Conservation (phyloP, 2,888 invertebrate genomes). For the Microctonus brassicae region DNA sequence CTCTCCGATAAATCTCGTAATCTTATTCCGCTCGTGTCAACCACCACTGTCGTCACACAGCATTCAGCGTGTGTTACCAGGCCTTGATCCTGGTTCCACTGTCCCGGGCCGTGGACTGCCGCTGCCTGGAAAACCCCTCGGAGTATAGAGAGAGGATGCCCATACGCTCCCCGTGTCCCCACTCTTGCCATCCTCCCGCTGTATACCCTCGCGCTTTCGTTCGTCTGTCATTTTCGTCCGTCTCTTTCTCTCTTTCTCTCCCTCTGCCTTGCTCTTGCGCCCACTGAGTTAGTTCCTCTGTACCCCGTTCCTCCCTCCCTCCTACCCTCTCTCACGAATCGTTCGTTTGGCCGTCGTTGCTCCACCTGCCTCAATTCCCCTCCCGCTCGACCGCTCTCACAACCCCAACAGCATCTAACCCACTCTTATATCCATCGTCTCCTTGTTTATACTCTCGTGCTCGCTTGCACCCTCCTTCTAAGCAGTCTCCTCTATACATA, state of each 20-base stretch:
- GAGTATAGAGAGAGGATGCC: slow-evolving; percentile 57
- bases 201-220: slow-evolving; percentile 41
- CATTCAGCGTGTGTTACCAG: slow-evolving; percentile 1
- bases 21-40: not conserved
- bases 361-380: slow-evolving; percentile 35
- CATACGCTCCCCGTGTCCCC: slow-evolving; percentile 46
- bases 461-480: slow-evolving; percentile 1
- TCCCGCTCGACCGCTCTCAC: slow-evolving; percentile 29
- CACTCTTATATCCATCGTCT: slow-evolving; percentile 17
- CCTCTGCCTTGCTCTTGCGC: slow-evolving; percentile 27
- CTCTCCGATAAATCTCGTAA: not conserved
- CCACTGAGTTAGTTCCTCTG: slow-evolving; percentile 1
- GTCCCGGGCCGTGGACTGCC: slow-evolving; percentile 68
- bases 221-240: slow-evolving; percentile 35
- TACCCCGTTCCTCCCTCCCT: no score
- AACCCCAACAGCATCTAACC: slow-evolving; percentile 25
- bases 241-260: not conserved
- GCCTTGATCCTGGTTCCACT: slow-evolving; percentile 62
- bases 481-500: no score
- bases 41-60: not conserved
- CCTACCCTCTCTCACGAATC: no score
- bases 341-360: slow-evolving; percentile 10
- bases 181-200: slow-evolving; percentile 39
- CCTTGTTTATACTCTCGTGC: slow-evolving; percentile 32
- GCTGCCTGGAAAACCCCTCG: slow-evolving; percentile 65